A percentile compares a stretch with the other conserved stretches of the same genome.
Evolutionary conservation across 2,113 vertebrate species (phyloP).

Genomic region (Desmodus rotundus): DNA sequence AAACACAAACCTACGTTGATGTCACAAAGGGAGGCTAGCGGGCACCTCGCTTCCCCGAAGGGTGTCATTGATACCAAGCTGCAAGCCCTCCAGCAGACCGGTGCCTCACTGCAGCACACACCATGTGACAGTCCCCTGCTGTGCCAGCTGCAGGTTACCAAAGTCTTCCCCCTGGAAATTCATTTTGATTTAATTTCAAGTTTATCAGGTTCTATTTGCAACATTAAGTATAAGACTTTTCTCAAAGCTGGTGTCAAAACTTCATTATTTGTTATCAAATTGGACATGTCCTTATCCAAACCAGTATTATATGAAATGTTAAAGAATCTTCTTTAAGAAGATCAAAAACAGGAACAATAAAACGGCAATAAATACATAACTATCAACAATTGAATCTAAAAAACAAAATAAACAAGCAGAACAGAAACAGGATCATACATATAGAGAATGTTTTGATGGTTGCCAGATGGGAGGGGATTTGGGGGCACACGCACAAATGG

Average conservation of each 20-base stretch:
- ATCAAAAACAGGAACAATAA: too few species aligned
- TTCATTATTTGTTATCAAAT: neutral
- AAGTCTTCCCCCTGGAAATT: neutral
- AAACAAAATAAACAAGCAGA: too few species aligned
- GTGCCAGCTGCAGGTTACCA: neutral
- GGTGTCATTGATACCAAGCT: neutral
- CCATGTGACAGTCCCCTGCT: neutral
- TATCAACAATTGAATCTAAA: too few species aligned
- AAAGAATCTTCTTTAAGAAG: too few species aligned
- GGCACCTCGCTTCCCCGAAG: neutral
- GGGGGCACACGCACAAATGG: too few species aligned
- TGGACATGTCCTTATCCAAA: neutral
- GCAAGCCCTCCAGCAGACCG: neutral
- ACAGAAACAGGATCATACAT: too few species aligned
- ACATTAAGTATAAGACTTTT: neutral
- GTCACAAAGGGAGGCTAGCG: neutral
- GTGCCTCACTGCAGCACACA: rapidly evolving
- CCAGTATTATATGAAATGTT: neutral
- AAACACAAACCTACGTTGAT: neutral
- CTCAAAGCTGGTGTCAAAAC: conserved; percentile 2
- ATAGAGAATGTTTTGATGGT: too few species aligned
- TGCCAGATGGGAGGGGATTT: too few species aligned
- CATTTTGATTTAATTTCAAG: conserved; percentile 17
- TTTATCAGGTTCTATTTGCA: conserved; percentile 2
- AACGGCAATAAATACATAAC: too few species aligned